Base-by-base conservation (phyloP, 2,113 vertebrate genomes). In the Chlamydotis undulata region DNA sequence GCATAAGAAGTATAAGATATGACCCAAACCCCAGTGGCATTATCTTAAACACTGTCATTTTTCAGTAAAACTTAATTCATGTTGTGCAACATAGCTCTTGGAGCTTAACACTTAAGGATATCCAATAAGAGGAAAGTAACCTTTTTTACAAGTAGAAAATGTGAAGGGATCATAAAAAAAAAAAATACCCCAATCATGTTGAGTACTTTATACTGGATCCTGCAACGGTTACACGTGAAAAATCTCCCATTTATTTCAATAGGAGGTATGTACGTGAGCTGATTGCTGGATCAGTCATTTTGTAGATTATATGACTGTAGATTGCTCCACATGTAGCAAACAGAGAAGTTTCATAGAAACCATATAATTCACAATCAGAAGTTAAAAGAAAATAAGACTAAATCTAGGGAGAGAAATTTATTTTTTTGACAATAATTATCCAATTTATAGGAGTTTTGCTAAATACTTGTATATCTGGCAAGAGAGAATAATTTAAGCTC, bases 281-380 rank as follows among this genome's bases (percentile, higher is more conserved):
- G 35, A 47, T 5, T 83, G 76, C 81, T 65, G 79, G 81, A 79
- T 82, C 93, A 71, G 35, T 74, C 3, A 1, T 8, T 61, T 25
- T 21, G 56, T 50, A 76, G 77, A 83, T 95, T 87, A 26, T 28
- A 28, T 77, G 68, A 90, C 67, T 94, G 92, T 78, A 82, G 64
- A 43, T 92, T 96, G 97, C 97, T 97, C 49, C 93, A 53, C 74
- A 98, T 26, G 98, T 98, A 99, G 98, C 98, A 98, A 98, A 98
- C 98, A 94, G 97, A 96, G 98, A 99, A 99, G 98, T 99, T 99
- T 99, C 99, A 98, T 41, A 98, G 99, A 99, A 99, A 99, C 98
- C 98, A 98, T 93, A 85, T 67, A 70, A 95, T 93, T 93, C 50
- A 84, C 98, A 99, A 97, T 61, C 93, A 97, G 93, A 95, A 86